These are phyloP conservation scores for Melanargia galathea DNA, from an alignment of 2,888 invertebrate genomes.

Conservation along the genomic window DNA sequence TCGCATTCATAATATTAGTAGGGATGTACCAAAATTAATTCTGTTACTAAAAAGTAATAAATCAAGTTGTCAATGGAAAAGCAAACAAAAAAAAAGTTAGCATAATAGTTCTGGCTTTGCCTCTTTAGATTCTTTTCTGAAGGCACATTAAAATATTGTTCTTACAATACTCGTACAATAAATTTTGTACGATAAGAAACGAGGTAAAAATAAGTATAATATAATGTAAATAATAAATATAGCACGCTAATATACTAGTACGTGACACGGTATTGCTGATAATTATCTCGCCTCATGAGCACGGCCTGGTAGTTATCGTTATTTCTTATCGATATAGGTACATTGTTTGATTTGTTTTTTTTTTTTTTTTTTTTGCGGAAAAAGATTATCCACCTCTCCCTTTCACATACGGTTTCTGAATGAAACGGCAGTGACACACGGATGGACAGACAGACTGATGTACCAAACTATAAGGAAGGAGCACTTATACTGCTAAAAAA, in stretches of 20 bases:
- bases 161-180: not conserved
- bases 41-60: too few relatives aligned
- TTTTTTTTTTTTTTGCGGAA: slow-evolving; percentile 3
- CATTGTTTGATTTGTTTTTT: slow-evolving; percentile 16
- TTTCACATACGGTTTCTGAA: too few relatives aligned
- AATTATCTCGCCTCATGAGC: slow-evolving; percentile 1
- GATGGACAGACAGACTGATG: too few relatives aligned
- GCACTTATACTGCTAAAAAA: too few relatives aligned
- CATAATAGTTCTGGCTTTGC: too few relatives aligned
- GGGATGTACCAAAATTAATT: too few relatives aligned
- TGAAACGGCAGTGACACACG: too few relatives aligned
- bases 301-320: slow-evolving; percentile 28
- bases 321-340: slow-evolving; percentile 22
- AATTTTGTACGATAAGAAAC: not conserved
- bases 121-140: too few relatives aligned
- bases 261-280: not conserved
- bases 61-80: too few relatives aligned
- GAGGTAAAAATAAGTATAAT: not conserved
- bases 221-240: not conserved
- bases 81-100: too few relatives aligned
- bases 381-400: not conserved
- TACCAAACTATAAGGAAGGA: too few relatives aligned
- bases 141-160: not conserved
- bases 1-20: too few relatives aligned
- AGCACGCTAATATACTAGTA: not conserved